These are phyloP conservation scores for Anneissia japonica DNA, from an alignment of 35 echinoderm and acorn worm genomes.

Conservation along the genomic window DNA sequence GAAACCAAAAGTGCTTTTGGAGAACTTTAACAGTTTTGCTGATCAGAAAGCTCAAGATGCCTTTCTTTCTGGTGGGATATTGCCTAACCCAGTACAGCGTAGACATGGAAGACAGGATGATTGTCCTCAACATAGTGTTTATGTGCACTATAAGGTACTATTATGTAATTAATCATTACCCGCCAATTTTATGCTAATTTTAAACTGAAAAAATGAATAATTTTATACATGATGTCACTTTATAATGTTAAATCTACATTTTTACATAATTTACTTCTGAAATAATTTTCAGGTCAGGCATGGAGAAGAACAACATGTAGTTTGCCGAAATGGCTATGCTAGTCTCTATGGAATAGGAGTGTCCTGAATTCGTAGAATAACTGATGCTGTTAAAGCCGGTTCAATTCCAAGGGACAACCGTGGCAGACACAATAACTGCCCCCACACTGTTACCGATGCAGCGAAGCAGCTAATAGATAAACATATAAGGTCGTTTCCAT, in stretches of 20 bases:
- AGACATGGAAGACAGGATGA: slow-evolving; percentile 5
- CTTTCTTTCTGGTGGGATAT: slow-evolving; percentile 27
- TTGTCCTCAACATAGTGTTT: neutral
- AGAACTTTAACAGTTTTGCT: slow-evolving; percentile 15
- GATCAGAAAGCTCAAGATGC: slow-evolving; percentile 30
- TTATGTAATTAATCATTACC: neutral
- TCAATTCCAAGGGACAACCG: neutral
- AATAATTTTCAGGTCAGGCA: slow-evolving; percentile 20
- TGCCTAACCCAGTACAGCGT: neutral
- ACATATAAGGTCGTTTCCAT: slow-evolving; percentile 16
- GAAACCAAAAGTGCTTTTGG: slow-evolving; percentile 14
- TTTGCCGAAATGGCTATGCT: slow-evolving; percentile 18
- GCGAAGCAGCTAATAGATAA: neutral
- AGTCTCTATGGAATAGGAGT: slow-evolving; percentile 19
- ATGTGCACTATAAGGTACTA: neutral
- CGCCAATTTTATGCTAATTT: neutral
- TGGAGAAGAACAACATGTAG: slow-evolving; percentile 13
- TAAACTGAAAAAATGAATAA: no score
- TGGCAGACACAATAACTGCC: slow-evolving; percentile 26
- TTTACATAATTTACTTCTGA: neutral
- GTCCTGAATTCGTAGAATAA: no score
- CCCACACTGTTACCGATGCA: neutral
- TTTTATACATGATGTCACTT: no score
- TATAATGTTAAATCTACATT: no score
- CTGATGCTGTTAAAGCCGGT: neutral